These are phyloP conservation scores for Drosophila orena DNA, from an alignment of 1,140 invertebrate genomes.

Conservation along the genomic window DNA sequence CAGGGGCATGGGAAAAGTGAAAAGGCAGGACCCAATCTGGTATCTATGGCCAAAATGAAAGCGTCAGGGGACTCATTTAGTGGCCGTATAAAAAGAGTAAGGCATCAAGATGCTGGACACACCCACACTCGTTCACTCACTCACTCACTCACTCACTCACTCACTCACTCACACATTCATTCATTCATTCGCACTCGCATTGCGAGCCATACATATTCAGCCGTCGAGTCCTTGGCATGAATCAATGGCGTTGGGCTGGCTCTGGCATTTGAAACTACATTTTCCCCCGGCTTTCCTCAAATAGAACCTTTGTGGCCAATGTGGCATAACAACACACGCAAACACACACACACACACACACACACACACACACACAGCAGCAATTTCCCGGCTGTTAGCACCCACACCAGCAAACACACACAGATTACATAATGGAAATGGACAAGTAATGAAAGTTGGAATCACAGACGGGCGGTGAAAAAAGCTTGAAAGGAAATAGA, in stretches of 20 bases:
- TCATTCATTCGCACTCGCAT: slow-evolving; percentile 36
- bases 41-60: slow-evolving; percentile 53
- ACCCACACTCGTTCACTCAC: slow-evolving; percentile 1
- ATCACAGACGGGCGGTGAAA: slow-evolving; percentile 31
- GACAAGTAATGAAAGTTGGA: slow-evolving; percentile 60
- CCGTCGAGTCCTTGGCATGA: slow-evolving; percentile 56
- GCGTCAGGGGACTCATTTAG: slow-evolving; percentile 71
- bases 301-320: slow-evolving; percentile 42
- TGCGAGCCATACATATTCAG: slow-evolving; percentile 48
- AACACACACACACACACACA: slow-evolving; percentile 5
- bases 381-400: slow-evolving; percentile 36
- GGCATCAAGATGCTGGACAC: slow-evolving; percentile 42
- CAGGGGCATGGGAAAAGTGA: neutral
- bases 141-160: slow-evolving; percentile 3
- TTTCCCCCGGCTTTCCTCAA: slow-evolving; percentile 10
- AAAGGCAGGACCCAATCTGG: slow-evolving; percentile 20
- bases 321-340: slow-evolving; percentile 32
- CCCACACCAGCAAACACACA: slow-evolving; percentile 21
- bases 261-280: slow-evolving; percentile 57
- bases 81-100: slow-evolving; percentile 44
- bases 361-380: slow-evolving; percentile 3
- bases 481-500: slow-evolving; percentile 28
- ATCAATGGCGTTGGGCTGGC: slow-evolving; percentile 59
- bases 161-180: slow-evolving; percentile 9
- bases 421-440: slow-evolving; percentile 53